phyloP scores from a whole-genome alignment of 2,888 invertebrate species.

The Notodonta ziczac region DNA sequence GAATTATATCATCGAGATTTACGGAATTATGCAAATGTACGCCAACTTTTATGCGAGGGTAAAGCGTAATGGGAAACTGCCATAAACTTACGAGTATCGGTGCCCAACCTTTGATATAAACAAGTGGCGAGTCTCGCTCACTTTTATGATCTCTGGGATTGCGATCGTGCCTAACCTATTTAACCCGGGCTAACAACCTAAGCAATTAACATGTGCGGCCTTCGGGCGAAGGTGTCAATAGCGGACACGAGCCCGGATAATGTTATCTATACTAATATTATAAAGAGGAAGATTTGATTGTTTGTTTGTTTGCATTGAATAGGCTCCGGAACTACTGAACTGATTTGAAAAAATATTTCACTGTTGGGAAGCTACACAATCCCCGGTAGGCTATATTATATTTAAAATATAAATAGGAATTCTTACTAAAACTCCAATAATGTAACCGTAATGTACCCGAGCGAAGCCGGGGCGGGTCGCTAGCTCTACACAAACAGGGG shows the following conservation, averaged over 20 bases:
- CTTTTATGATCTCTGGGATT: slow-evolving; percentile 50
- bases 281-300: too few relatives aligned
- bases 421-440: too few relatives aligned
- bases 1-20: slow-evolving; percentile 34
- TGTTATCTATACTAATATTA: too few relatives aligned
- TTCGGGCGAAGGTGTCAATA: slow-evolving; percentile 34
- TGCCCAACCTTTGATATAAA: slow-evolving; percentile 35
- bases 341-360: too few relatives aligned
- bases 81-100: slow-evolving; percentile 34
- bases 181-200: slow-evolving; percentile 41
- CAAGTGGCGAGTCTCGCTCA: slow-evolving; percentile 35
- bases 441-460: too few relatives aligned
- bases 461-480: too few relatives aligned
- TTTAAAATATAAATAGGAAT: too few relatives aligned
- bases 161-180: slow-evolving; percentile 40
- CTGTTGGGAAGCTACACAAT: too few relatives aligned
- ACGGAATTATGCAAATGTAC: slow-evolving; percentile 39
- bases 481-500: slow-evolving; percentile 5
- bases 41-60: slow-evolving; percentile 36
- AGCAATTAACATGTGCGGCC: slow-evolving; percentile 50
- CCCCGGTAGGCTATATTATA: too few relatives aligned
- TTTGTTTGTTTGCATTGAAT: too few relatives aligned
- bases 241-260: slow-evolving; percentile 18
- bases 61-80: slow-evolving; percentile 23
- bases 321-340: too few relatives aligned